Percentiles rank a stretch among this genome's conserved stretches.
These are phyloP conservation scores for Patella vulgata DNA, from an alignment of 1,140 invertebrate genomes.

Conservation along the genomic window DNA sequence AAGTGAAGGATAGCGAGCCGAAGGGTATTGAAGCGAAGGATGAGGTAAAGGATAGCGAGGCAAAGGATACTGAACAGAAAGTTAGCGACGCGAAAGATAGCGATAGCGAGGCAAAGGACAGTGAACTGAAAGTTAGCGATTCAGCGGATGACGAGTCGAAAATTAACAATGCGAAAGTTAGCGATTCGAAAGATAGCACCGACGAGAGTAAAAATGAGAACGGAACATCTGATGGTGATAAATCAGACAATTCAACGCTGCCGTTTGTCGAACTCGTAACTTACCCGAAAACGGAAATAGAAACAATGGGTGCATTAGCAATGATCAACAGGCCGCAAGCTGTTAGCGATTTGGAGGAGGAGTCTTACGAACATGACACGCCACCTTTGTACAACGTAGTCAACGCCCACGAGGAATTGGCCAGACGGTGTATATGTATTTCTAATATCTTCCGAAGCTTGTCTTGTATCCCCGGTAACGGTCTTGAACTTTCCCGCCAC, in stretches of 20 bases:
- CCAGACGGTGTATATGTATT: conserved; percentile 87
- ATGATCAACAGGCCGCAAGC: conserved; percentile 7
- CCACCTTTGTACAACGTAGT: conserved; percentile 85
- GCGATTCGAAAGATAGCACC: conserved; percentile 54
- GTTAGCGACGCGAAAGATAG: conserved; percentile 52
- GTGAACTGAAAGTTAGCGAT: conserved; percentile 19
- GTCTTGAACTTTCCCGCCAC: conserved; percentile 90
- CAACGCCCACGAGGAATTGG: conserved; percentile 87
- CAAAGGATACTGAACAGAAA: conserved; percentile 51
- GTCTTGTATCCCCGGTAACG: conserved; percentile 97
- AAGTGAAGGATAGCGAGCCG: conserved; percentile 15
- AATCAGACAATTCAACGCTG: too few species aligned
- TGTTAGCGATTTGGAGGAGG: conserved; percentile 64
- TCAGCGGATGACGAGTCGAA: too few species aligned
- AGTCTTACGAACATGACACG: conserved; percentile 91
- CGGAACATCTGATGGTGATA: too few species aligned
- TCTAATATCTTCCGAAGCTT: conserved; percentile 93
- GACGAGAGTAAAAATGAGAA: too few species aligned
- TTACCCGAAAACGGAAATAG: conserved; percentile 17
- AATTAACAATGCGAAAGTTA: conserved; percentile 41
- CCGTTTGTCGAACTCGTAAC: conserved; percentile 16
- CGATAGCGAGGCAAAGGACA: conserved; percentile 20
- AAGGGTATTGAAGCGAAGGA: conserved; percentile 30
- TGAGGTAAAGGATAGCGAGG: too few species aligned
- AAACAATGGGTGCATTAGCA: conserved; percentile 21